These are phyloP conservation scores for Oostethus manadensis DNA, from an alignment of 2,113 vertebrate genomes.

Conservation along the genomic window DNA sequence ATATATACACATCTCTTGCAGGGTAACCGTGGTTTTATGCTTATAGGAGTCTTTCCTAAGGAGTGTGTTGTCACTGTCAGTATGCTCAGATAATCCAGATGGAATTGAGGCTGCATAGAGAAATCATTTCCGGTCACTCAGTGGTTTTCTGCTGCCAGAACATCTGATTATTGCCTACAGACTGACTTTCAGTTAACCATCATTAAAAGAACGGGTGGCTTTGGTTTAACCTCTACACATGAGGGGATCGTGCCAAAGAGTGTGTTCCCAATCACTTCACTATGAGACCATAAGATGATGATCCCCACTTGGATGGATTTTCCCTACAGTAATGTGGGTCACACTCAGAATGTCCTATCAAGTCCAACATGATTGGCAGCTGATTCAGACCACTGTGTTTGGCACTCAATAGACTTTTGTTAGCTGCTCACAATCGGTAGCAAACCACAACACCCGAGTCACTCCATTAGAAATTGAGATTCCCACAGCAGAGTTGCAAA, in stretches of 20 bases:
- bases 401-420: background rate
- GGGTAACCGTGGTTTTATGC: conserved; percentile 31
- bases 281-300: conserved; percentile 44
- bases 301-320: conserved; percentile 53
- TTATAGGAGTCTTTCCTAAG: background rate
- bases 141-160: conserved; percentile 23
- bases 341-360: conserved; percentile 22
- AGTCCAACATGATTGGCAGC: conserved; percentile 18
- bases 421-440: background rate
- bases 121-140: conserved; percentile 35
- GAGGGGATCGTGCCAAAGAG: conserved; percentile 3
- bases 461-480: no score
- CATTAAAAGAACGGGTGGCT: conserved; percentile 16
- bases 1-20: no score
- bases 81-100: conserved; percentile 32
- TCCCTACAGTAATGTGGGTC: conserved; percentile 48
- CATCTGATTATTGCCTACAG: conserved; percentile 35
- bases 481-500: no score
- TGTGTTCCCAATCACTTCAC: conserved; percentile 32
- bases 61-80: background rate
- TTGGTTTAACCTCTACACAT: conserved; percentile 19
- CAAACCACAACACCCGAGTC: no score
- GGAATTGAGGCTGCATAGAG: conserved; percentile 40
- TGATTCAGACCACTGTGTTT: conserved; percentile 11
- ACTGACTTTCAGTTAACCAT: conserved; percentile 13